Base-by-base conservation (phyloP, 2,888 invertebrate genomes). In the Arctia plantaginis region DNA sequence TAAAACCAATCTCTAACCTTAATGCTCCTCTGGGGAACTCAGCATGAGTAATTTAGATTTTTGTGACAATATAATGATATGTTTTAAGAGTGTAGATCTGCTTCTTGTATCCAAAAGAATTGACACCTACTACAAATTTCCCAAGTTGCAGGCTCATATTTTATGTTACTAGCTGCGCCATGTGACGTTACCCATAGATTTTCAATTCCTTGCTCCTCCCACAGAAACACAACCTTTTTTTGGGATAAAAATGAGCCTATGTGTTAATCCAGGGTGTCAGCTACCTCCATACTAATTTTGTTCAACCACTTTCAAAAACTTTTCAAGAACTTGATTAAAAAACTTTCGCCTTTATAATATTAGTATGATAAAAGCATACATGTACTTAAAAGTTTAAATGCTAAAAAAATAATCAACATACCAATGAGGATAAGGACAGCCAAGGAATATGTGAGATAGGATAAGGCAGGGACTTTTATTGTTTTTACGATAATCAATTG, bases 401-500 rank as follows among this genome's bases (percentile, higher is more conserved):
- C 30, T 64, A 71, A 71, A 64, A 13, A 71, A 72, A 74, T 70
- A 65, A 66, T 70, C 75, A 69, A 92, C 95, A 92, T 94, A 95
- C 95, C 95, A 89, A 92, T 95, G 93, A 88, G 92, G 92, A 91
- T 91, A 94, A 86, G 94, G 94, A 90, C 95, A 95, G 90, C 95
- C 95, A 92, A 95, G 95, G 93, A 95, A 95, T 88, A 93, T 90
- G 85, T 95, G 95, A 91, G 95, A 95, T 86, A 95, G 92, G 91
- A 95, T 93, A 85, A 88, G 90, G 89, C 95, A 95, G 82, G 93
- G 88, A 81, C 87, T 89, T 87, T 88, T 90, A 88, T 87, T 86
- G 84, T 90, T 90, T 90, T 90, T 92, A 88, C 89, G 91, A 87
- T 95, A 94, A 86, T 95, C 94, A 85, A 95, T 92, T 82, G 90